These are phyloP conservation scores for Craniophora ligustri DNA, from an alignment of 2,888 invertebrate genomes.

Conservation along the genomic window DNA sequence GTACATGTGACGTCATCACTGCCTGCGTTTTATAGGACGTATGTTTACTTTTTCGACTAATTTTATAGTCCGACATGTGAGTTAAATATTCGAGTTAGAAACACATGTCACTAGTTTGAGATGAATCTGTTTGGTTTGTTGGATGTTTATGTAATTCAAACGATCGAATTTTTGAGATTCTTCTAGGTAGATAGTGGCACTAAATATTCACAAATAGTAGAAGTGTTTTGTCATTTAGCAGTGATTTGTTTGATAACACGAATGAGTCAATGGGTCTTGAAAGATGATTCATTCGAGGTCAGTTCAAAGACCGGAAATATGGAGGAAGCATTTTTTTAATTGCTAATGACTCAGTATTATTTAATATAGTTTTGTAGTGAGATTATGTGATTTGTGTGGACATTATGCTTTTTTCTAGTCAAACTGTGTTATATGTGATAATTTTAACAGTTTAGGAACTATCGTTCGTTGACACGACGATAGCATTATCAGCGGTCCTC, in stretches of 20 bases:
- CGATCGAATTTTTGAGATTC: constrained; percentile 39
- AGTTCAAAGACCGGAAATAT: constrained; percentile 58
- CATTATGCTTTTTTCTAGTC: constrained; percentile 34
- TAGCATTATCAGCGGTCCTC: neutral
- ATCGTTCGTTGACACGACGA: constrained; percentile 8
- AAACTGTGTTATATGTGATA: neutral
- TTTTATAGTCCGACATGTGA: constrained; percentile 41
- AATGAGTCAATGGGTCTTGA: constrained; percentile 64
- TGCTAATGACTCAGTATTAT: constrained; percentile 51
- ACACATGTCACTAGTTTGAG: constrained; percentile 40
- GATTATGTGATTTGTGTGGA: constrained; percentile 30
- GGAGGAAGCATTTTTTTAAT: constrained; percentile 56
- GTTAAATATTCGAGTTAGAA: constrained; percentile 29
- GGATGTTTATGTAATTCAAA: constrained; percentile 22
- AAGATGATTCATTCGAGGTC: constrained; percentile 53
- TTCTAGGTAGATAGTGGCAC: constrained; percentile 46
- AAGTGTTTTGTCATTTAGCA: constrained; percentile 57
- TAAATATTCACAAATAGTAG: constrained; percentile 41
- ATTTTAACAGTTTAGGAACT: constrained; percentile 2
- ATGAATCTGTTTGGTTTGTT: constrained; percentile 35
- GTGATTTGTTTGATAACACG: constrained; percentile 68
- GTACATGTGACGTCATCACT: constrained; percentile 46
- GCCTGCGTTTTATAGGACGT: constrained; percentile 35
- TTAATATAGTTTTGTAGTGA: constrained; percentile 33
- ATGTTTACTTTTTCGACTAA: constrained; percentile 40